These are phyloP conservation scores for Carettochelys insculpta DNA, from an alignment of 2,113 vertebrate genomes.

Conservation along the genomic window DNA sequence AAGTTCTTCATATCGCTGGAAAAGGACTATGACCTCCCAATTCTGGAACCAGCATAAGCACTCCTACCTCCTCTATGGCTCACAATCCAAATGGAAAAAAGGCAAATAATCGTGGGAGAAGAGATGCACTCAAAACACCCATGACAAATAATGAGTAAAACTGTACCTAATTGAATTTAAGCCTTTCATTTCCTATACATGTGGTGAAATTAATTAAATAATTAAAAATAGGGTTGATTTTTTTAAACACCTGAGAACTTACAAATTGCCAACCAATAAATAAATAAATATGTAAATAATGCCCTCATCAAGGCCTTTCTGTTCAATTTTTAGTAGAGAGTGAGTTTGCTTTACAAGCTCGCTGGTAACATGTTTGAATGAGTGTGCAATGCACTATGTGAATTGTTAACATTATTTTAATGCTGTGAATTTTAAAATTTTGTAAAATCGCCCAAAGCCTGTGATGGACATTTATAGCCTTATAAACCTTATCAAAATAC, in stretches of 20 bases:
- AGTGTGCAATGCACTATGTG: neutral
- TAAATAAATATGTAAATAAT: neutral
- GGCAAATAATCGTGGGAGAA: neutral
- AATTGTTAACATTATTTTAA: neutral
- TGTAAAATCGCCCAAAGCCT: neutral
- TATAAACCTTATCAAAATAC: neutral
- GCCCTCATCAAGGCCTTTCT: neutral
- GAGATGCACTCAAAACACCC: neutral
- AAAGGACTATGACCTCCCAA: no score
- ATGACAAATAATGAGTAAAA: neutral
- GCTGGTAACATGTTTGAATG: neutral
- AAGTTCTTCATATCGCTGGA: neutral
- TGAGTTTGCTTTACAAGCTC: neutral
- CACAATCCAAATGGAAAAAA: neutral
- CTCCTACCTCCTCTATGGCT: neutral
- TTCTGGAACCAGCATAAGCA: neutral
- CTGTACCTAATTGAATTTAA: neutral
- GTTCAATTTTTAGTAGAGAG: neutral
- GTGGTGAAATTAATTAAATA: neutral
- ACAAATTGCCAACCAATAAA: neutral
- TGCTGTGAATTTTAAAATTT: neutral
- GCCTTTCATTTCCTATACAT: neutral
- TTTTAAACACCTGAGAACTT: fast-evolving
- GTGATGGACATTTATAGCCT: neutral
- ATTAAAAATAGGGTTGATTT: neutral